Evolutionary conservation across 2,113 vertebrate species (phyloP).

Genomic region (Pipa parva): DNA sequence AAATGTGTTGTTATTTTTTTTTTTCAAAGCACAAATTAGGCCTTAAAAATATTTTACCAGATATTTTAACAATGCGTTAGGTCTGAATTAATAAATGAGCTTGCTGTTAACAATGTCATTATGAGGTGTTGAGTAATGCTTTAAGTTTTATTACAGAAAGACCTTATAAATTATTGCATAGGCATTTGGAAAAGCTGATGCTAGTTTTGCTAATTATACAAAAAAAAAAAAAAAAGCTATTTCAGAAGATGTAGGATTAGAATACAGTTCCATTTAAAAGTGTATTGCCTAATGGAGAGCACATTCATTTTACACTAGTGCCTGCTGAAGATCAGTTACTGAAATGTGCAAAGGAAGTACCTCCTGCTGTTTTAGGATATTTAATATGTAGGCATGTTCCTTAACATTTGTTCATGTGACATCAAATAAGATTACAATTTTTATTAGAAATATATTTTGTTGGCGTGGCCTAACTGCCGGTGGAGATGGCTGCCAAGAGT

Average conservation of each 20-base stretch:
- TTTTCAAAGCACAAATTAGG: slow-evolving; percentile 27
- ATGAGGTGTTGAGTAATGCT: slow-evolving; percentile 29
- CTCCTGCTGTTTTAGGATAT: too few relatives aligned
- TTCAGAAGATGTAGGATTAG: not conserved
- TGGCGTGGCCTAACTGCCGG: too few relatives aligned
- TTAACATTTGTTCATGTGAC: too few relatives aligned
- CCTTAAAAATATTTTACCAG: slow-evolving; percentile 8
- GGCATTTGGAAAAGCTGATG: slow-evolving; percentile 5
- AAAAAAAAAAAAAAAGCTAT: not conserved
- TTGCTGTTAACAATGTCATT: slow-evolving; percentile 28
- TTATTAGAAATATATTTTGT: too few relatives aligned
- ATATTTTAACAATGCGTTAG: slow-evolving; percentile 23
- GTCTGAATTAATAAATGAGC: slow-evolving; percentile 16
- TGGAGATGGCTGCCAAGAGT: too few relatives aligned
- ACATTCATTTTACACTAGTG: too few relatives aligned
- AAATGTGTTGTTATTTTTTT: slow-evolving; percentile 25
- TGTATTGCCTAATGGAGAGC: too few relatives aligned
- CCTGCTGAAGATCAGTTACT: too few relatives aligned
- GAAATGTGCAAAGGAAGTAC: too few relatives aligned
- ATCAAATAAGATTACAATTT: too few relatives aligned
- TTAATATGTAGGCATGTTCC: too few relatives aligned
- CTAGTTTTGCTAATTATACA: slow-evolving; percentile 21
- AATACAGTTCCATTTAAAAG: not conserved
- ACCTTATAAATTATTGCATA: slow-evolving; percentile 25
- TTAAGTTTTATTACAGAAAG: slow-evolving; percentile 28